Conservation (phyloP, 1,140 invertebrate species). For the Rhyzopertha dominica region DNA sequence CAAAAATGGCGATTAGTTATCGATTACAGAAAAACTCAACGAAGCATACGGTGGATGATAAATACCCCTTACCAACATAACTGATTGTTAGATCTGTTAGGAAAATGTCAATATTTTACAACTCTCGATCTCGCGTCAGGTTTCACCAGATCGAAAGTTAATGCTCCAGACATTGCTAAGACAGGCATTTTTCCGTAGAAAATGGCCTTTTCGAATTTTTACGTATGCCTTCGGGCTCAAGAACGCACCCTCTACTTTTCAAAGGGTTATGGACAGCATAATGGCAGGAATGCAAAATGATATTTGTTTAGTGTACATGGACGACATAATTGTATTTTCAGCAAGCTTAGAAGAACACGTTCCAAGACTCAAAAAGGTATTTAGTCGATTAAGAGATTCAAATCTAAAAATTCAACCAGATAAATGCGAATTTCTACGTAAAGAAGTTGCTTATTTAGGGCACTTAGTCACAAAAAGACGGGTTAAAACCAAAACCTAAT, state of each 20-base stretch:
- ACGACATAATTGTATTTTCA: slow-evolving; percentile 44
- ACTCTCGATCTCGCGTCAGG: slow-evolving; percentile 49
- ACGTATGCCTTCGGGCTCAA: slow-evolving; percentile 40
- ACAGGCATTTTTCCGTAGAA: slow-evolving; percentile 47
- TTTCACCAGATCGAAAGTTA: slow-evolving; percentile 51
- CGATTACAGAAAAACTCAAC: slow-evolving; percentile 43
- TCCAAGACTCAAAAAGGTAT: slow-evolving; percentile 34
- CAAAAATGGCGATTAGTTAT: slow-evolving; percentile 44
- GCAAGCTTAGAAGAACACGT: slow-evolving; percentile 36
- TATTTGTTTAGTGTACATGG: slow-evolving; percentile 42
- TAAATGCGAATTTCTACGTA: slow-evolving; percentile 37
- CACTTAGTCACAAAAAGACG: slow-evolving; percentile 41
- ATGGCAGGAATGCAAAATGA: slow-evolving; percentile 33
- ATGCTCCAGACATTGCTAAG: slow-evolving; percentile 40
- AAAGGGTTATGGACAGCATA: slow-evolving; percentile 38
- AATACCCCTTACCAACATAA: slow-evolving; percentile 52
- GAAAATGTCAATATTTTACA: slow-evolving; percentile 47
- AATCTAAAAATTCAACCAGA: slow-evolving; percentile 27
- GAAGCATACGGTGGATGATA: slow-evolving; percentile 36
- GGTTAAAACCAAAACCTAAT: slow-evolving; percentile 41
- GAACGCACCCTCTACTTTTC: slow-evolving; percentile 35
- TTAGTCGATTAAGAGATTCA: slow-evolving; percentile 27
- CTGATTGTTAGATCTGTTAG: slow-evolving; percentile 46
- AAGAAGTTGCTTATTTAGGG: slow-evolving; percentile 46
- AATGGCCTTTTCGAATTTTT: slow-evolving; percentile 7